A percentile compares a stretch with the other conserved stretches of the same genome.
Conservation (phyloP, 2,113 vertebrate species). For the Oncorhynchus mykiss region DNA sequence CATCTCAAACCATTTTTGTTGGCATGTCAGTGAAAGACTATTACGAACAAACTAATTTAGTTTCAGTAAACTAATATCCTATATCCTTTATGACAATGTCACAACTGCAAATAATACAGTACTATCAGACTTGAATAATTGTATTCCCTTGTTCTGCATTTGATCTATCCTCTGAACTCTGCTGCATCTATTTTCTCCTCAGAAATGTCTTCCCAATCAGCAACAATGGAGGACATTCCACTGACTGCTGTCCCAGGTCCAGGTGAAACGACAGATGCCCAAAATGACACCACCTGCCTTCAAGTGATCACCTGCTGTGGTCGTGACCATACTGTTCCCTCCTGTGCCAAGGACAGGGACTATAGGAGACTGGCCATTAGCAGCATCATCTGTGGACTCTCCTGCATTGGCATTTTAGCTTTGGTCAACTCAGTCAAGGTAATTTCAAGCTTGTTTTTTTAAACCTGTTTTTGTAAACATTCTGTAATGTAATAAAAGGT, state of each 20-base stretch:
- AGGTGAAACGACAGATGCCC: background rate
- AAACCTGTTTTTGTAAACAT: too few relatives aligned
- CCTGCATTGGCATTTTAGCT: slow-evolving; percentile 78
- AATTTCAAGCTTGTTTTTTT: background rate
- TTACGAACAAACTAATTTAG: too few relatives aligned
- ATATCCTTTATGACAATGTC: too few relatives aligned
- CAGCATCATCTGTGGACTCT: slow-evolving; percentile 82
- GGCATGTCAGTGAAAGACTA: too few relatives aligned
- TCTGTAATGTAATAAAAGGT: too few relatives aligned
- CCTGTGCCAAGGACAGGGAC: slow-evolving; percentile 19
- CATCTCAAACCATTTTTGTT: too few relatives aligned
- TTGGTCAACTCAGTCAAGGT: slow-evolving; percentile 77
- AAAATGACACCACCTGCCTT: rapidly evolving
- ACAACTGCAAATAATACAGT: too few relatives aligned
- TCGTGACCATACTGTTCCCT: rapidly evolving
- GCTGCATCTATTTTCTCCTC: background rate
- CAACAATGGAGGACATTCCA: rapidly evolving
- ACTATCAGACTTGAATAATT: too few relatives aligned
- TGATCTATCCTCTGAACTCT: background rate
- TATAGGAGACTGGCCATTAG: slow-evolving; percentile 73
- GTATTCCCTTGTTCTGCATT: background rate
- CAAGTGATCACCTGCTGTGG: rapidly evolving
- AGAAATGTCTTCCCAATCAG: slow-evolving; percentile 36
- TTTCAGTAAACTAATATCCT: too few relatives aligned
- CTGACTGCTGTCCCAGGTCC: background rate